These are phyloP conservation scores for Brachionus rotundiformis DNA, from an alignment of 1,140 invertebrate species.

Conservation along the genomic window DNA sequence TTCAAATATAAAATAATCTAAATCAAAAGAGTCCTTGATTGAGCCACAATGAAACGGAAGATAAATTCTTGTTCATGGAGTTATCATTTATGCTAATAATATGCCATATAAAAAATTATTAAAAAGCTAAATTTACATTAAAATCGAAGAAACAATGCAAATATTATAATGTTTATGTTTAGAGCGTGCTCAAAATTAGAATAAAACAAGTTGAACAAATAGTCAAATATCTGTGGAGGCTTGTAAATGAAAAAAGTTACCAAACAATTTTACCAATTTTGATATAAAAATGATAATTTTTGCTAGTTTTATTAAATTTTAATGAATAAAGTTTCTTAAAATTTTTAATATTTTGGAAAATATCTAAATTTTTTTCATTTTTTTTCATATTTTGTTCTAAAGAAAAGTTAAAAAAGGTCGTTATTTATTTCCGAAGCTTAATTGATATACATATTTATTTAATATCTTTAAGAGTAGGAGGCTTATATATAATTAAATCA, in stretches of 20 bases:
- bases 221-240: not conserved
- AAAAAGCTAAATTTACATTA: conserved; percentile 12
- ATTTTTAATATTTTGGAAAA: too few species aligned
- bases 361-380: too few species aligned
- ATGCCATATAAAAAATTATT: not conserved
- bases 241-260: not conserved
- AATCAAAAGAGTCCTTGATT: conserved; percentile 14
- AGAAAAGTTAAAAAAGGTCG: too few species aligned
- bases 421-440: too few species aligned
- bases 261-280: too few species aligned
- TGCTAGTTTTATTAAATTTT: too few species aligned
- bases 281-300: too few species aligned
- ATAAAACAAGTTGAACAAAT: conserved; percentile 4
- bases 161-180: conserved; percentile 17
- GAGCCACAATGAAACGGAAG: not conserved
- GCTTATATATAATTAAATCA: too few species aligned
- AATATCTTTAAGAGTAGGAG: too few species aligned
- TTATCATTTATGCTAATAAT: conserved; percentile 17
- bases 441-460: too few species aligned
- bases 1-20: conserved; percentile 20
- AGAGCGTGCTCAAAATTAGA: conserved; percentile 6
- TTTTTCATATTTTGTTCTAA: too few species aligned
- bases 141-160: conserved; percentile 13
- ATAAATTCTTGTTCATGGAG: conserved; percentile 3
- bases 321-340: too few species aligned